Base-by-base conservation (phyloP, 23 tunicate species). In the Phallusia fumigata region DNA sequence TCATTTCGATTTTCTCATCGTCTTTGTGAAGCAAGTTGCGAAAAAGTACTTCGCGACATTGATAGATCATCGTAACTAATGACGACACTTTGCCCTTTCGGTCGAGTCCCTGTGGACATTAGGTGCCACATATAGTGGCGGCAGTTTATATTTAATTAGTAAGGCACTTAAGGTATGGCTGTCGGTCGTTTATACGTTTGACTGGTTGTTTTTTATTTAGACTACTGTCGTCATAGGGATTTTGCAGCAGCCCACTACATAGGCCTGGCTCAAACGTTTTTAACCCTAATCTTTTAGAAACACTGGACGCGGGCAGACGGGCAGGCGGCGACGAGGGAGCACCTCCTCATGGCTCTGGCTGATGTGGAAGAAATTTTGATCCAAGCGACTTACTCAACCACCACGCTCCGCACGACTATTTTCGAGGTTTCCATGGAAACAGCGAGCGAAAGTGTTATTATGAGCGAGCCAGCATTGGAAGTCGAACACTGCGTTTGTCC, bases 401-500 rank as follows among this genome's bases (percentile, higher is more conserved):
- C 90, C 49, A 82, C 53, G 53, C 40, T 80, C 33, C 83, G 86
- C 18, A 74, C 90, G 21, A 80, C 84, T 0, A 83, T 97, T 36
- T 77, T 86, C 15, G 21, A 82, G 32, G 90, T 97, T 73, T 53
- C 83, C 74, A 89, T 92, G 93, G 99, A 92, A 83, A 92, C 93
- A 6, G 99, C 99, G 58, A 79, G 88, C 44, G 88, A 78, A 44
- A 76, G 77, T 36, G 89, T 65, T 31, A 0, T 83, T 73, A 85
- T 79, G 85, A 33, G 65, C 18, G 84, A 87, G 51, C 85, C 89
- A 0, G 91, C 86, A 11, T 88, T 79, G 40, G 93, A 89, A 82
- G 97, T 97, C 28, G 99, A 97, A 81, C 91, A 88, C 19, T 97
- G 99, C 69, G 83, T 76, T 26, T 97, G 99, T 75, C 99, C 99